phyloP scores from a whole-genome alignment of 2,888 invertebrate species.

The Teleiodes luculella region DNA sequence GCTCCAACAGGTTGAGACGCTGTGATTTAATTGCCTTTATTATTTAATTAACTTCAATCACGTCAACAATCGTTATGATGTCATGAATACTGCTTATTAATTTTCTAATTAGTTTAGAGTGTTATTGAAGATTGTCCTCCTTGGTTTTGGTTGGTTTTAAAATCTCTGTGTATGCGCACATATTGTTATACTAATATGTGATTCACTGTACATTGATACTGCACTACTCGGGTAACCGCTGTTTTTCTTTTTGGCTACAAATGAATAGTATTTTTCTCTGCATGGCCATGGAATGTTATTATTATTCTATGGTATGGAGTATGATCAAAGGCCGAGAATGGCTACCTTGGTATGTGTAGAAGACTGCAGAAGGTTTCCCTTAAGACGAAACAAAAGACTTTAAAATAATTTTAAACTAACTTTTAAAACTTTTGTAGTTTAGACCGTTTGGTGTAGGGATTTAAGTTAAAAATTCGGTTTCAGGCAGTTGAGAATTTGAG shows the following conservation, averaged over 20 bases:
- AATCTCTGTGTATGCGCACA: conserved; percentile 29
- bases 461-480: neutral
- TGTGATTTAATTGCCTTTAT: no score
- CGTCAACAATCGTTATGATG: no score
- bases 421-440: conserved; percentile 14
- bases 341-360: conserved; percentile 43
- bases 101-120: no score
- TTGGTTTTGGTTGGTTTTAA: neutral
- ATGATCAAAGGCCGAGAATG: conserved; percentile 28
- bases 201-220: conserved; percentile 65
- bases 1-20: no score
- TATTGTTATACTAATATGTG: conserved; percentile 40
- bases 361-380: conserved; percentile 33
- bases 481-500: neutral
- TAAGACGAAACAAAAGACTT: conserved; percentile 16
- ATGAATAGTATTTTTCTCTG: conserved; percentile 55
- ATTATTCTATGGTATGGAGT: conserved; percentile 28
- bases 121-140: no score
- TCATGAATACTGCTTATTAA: no score
- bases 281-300: conserved; percentile 71
- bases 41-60: no score
- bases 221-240: conserved; percentile 65
- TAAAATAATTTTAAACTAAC: neutral
- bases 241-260: conserved; percentile 60
- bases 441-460: neutral